Base-by-base conservation (phyloP, 2,888 invertebrate species). In the Dryadula phaetusa region DNA sequence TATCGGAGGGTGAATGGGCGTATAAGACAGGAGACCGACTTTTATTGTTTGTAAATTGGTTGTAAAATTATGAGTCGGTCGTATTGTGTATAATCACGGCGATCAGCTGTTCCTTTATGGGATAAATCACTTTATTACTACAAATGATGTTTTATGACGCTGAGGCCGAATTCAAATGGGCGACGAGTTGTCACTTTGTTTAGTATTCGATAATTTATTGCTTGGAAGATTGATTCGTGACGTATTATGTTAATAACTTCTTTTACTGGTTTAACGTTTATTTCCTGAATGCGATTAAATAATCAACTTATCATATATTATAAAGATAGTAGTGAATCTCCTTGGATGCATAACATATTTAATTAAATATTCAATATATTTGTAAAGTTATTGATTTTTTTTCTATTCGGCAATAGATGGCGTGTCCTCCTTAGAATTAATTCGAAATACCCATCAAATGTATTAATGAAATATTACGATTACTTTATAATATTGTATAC, bases 41-140 rank as follows among this genome's bases (percentile, higher is more conserved):
- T 93, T 93, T 93, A 93, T 93, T 93, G 93, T 93, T 93, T 92
- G 92, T 91, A 92, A 93, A 93, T 93, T 93, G 93, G 89, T 89
- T 90, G 92, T 93, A 93, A 93, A 93, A 91, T 93, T 92, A 93
- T 92, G 90, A 92, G 86, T 83, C 87, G 84, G 82, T 87, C 90
- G 88, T 87, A 90, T 91, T 92, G 87, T 86, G 81, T 82, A 88
- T 86, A 90, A 91, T 92, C 89, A 88, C 83, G 74, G 79, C 82
- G 83, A 89, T 92, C 91, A 92, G 89, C 89, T 92, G 90, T 86
- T 88, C 85, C 86, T 90, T 88, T 88, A 88, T 88, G 82, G 86
- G 83, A 85, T 85, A 86, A 86, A 89, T 87, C 85, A 86, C 84
- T 91, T 90, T 90, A 90, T 88, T 87, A 83, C 84, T 72, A 78